These are phyloP conservation scores for Cyprinodon tularosa DNA, from an alignment of 2,113 vertebrate genomes.

Conservation along the genomic window DNA sequence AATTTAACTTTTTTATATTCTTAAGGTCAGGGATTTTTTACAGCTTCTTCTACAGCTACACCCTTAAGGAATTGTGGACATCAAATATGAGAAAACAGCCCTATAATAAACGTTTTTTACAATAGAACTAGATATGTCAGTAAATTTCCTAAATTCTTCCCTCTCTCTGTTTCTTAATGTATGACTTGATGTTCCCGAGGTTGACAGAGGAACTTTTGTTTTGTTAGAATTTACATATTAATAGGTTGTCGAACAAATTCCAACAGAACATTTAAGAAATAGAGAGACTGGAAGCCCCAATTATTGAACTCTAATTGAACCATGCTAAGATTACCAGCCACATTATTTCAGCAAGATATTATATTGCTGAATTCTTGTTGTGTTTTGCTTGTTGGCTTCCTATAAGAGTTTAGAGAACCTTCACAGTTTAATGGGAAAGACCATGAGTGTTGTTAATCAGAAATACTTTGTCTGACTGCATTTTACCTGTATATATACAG, in stretches of 20 bases:
- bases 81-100: neutral
- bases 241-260: neutral
- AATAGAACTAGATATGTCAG: neutral
- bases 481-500: constrained; percentile 7
- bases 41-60: neutral
- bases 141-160: neutral
- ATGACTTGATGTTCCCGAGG: neutral
- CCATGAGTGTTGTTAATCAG: constrained; percentile 4
- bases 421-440: neutral
- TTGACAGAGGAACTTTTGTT: constrained; percentile 1
- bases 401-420: constrained; percentile 10
- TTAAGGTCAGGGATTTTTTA: neutral
- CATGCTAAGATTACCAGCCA: neutral
- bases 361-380: neutral
- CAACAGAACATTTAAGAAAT: neutral
- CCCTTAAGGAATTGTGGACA: neutral
- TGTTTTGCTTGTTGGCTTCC: neutral
- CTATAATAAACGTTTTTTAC: neutral
- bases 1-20: neutral
- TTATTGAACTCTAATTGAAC: neutral
- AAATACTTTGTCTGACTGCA: constrained; percentile 16
- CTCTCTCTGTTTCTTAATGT: neutral
- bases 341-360: no score
- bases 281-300: neutral
- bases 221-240: neutral